phyloP scores from a whole-genome alignment of 2,888 invertebrate genomes.

The Andrena hattorfiana region DNA sequence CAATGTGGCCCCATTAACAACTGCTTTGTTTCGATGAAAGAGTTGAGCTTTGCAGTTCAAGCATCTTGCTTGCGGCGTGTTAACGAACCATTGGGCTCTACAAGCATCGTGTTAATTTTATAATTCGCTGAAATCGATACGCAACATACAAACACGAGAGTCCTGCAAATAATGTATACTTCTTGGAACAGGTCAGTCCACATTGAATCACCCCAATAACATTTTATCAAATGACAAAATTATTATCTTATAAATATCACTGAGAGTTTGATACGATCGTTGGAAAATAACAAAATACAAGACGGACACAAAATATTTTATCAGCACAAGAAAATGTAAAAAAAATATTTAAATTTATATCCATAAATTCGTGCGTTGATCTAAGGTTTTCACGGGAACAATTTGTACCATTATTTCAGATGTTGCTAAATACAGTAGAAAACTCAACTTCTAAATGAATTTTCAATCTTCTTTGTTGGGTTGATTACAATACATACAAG shows the following conservation, averaged over 20 bases:
- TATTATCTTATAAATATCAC: no score
- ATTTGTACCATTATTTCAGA: no score
- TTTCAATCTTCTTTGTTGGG: background rate
- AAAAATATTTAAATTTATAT: no score
- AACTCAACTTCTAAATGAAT: background rate
- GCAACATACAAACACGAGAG: background rate
- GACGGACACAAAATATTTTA: no score
- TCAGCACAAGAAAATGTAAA: no score
- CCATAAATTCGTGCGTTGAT: no score
- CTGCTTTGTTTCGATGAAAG: constrained; percentile 39
- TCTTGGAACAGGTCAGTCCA: background rate
- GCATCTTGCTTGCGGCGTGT: constrained; percentile 31
- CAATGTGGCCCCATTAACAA: constrained; percentile 30
- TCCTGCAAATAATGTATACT: no score
- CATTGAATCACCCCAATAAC: background rate
- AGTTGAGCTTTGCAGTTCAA: constrained; percentile 26
- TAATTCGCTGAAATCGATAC: constrained; percentile 36
- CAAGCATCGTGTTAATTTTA: constrained; percentile 19
- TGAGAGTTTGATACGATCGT: no score
- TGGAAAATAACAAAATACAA: no score
- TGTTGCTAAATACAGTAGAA: background rate
- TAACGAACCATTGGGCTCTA: constrained; percentile 50
- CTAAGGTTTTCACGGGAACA: no score
- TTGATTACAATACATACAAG: background rate
- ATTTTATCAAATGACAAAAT: no score